Base-by-base conservation (phyloP, 2,113 vertebrate species). In the Ellobius talpinus region DNA sequence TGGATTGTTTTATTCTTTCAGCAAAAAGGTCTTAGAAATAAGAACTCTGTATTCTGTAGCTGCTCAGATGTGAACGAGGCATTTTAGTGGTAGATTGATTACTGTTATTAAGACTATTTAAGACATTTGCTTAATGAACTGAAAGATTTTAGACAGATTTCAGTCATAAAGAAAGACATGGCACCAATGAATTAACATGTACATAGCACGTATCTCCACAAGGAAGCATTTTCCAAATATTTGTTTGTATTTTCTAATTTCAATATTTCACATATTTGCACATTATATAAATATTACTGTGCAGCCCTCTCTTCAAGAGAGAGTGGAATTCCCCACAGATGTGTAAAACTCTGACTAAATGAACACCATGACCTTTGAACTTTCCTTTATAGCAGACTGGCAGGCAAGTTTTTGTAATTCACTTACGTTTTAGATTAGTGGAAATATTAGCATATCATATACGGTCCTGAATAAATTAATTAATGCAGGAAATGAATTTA, bases 401-500 rank as follows among this genome's bases (percentile, higher is more conserved):
- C 73, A 94, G 76, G 58, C 29, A 68, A 73, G 87, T 11, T 91
- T 87, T 58, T 76, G 7, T 65, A 17, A 74, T 24, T 92, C 39
- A 77, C 47, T 92, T 76, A 17, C 33, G 87, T 90, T 96, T 87
- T 65, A 84, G n/a, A 89, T 66, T 78, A 78, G 81, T 58, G 42
- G 1, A 79, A 74, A 66, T 31, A 52, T 87, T 77, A 76, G 17
- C 39, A 55, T 70, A 90, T 74, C 23, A 24, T 33, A 50, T 24
- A 68, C 0, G n/a, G 17, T n/a, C 65, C 42, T 50, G 45, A 33
- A 70, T 87, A 87, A 36, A n/a, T 70, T 33, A 68, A 14, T 16
- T 13, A 31, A 87, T 23, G 68, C 31, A 68, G 31, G 12, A 19
- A 36, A 77, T 14, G 3, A 45, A 65, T 39, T 55, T 84, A 24